phyloP scores from a whole-genome alignment of 2,888 invertebrate genomes.

The Noctua janthina region DNA sequence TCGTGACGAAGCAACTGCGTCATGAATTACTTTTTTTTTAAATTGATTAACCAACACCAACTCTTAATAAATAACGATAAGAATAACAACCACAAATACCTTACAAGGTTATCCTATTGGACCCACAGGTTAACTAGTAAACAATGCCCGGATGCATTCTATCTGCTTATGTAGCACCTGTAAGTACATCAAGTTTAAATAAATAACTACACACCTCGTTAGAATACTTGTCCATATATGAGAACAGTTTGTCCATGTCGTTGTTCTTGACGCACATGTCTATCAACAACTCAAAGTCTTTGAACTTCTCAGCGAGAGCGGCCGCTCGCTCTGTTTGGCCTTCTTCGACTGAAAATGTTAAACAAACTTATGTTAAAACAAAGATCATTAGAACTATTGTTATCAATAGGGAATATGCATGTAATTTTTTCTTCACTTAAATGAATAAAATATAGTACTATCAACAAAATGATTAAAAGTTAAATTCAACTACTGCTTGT shows the following conservation, averaged over 20 bases:
- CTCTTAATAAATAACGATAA: not conserved
- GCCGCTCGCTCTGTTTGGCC: slow-evolving; percentile 95
- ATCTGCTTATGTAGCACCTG: not conserved
- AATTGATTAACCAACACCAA: no score
- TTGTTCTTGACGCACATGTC: slow-evolving; percentile 94
- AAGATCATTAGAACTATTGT: not conserved
- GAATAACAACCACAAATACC: not conserved
- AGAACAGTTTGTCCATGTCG: slow-evolving; percentile 89
- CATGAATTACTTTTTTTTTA: no score
- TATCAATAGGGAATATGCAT: not conserved
- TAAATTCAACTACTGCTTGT: no score
- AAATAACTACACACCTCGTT: slow-evolving; percentile 74
- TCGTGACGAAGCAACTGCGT: no score
- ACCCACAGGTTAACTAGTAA: not conserved
- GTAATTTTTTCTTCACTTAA: no score
- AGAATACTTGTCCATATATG: slow-evolving; percentile 83
- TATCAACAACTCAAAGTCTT: slow-evolving; percentile 95
- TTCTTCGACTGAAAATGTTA: slow-evolving; percentile 91
- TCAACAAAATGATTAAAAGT: no score
- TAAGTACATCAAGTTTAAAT: not conserved
- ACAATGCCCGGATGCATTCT: not conserved
- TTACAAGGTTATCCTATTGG: not conserved
- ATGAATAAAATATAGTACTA: no score
- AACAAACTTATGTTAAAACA: not conserved
- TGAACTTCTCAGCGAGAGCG: slow-evolving; percentile 96